Conservation (phyloP, 1,140 invertebrate species). For the Drosophila pruinosa region DNA sequence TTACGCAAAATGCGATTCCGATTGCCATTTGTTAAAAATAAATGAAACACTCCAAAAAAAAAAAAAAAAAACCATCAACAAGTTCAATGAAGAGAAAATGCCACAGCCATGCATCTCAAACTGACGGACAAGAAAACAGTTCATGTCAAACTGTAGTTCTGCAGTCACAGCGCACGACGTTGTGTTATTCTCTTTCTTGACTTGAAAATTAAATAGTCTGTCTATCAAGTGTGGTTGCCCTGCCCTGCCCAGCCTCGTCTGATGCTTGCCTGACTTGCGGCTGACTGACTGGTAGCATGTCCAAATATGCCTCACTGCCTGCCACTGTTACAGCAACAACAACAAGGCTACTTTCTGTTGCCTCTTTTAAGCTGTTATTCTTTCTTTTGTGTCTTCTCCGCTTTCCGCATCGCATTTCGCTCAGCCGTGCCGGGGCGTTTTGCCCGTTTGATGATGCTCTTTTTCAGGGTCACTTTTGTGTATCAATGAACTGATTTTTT, state of each 20-base stretch:
- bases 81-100: conserved; percentile 24
- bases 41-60: not conserved
- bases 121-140: conserved; percentile 1
- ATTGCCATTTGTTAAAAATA: conserved; percentile 18
- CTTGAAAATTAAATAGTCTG: conserved; percentile 68
- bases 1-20: conserved; percentile 37
- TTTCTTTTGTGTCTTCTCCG: conserved; percentile 7
- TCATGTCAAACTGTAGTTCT: not conserved
- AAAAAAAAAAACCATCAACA: not conserved
- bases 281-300: not conserved
- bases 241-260: conserved; percentile 14
- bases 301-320: conserved; percentile 14
- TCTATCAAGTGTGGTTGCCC: conserved; percentile 46
- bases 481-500: conserved; percentile 63
- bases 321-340: not conserved
- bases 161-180: not conserved
- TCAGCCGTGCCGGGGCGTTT: too few relatives aligned
- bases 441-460: conserved; percentile 18
- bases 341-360: not conserved
- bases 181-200: conserved; percentile 24
- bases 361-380: not conserved
- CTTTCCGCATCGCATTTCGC: conserved; percentile 27
- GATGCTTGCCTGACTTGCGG: too few relatives aligned
- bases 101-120: conserved; percentile 7
- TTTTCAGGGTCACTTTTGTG: conserved; percentile 59